Conservation (phyloP, 2,888 invertebrate genomes). For the Hyalella azteca region DNA sequence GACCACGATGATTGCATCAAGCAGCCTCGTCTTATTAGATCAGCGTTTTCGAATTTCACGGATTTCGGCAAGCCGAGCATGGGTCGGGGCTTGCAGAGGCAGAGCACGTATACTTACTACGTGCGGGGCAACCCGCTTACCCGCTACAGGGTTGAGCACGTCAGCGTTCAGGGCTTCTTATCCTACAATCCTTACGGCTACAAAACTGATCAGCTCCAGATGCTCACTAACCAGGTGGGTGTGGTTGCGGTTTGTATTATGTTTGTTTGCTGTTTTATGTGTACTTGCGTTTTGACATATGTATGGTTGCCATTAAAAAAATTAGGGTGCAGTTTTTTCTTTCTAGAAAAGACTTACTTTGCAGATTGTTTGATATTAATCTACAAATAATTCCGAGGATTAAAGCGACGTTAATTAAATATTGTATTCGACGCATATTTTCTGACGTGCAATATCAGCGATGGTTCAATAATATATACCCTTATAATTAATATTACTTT, state of each 20-base stretch:
- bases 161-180: background rate
- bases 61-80: background rate
- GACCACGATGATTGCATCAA: background rate
- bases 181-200: background rate
- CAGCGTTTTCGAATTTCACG: background rate
- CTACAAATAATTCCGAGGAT: too few relatives aligned
- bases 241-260: background rate
- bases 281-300: too few relatives aligned
- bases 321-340: too few relatives aligned
- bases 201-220: background rate
- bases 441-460: too few relatives aligned
- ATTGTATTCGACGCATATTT: too few relatives aligned
- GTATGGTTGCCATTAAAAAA: too few relatives aligned
- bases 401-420: too few relatives aligned
- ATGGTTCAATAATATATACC: too few relatives aligned
- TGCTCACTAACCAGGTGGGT: background rate
- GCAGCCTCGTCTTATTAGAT: constrained; percentile 2
- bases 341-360: too few relatives aligned
- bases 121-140: background rate
- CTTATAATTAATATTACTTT: too few relatives aligned
- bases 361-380: too few relatives aligned
- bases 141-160: background rate
- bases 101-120: background rate
- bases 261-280: too few relatives aligned
- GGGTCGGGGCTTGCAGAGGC: background rate